Evolutionary conservation across 1,140 invertebrate species (phyloP).

Genomic region (Cylas formicarius): DNA sequence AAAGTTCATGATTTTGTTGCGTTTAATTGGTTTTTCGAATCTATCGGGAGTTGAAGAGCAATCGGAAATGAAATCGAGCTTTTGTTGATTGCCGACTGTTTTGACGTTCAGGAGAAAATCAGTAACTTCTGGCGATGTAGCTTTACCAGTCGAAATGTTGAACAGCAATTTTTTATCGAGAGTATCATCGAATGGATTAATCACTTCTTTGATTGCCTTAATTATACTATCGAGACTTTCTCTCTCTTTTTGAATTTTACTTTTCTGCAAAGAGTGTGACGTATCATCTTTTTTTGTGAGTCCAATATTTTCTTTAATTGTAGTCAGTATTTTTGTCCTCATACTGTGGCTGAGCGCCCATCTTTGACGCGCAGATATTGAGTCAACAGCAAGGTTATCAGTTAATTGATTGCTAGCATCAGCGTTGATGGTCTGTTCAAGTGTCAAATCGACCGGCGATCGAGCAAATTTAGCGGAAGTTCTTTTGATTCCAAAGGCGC

Average conservation of each 20-base stretch:
- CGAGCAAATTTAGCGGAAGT: slow-evolving; percentile 11
- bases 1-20: slow-evolving; percentile 24
- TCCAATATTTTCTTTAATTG: slow-evolving; percentile 15
- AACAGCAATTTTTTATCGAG: slow-evolving; percentile 29
- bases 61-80: slow-evolving; percentile 25
- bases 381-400: slow-evolving; percentile 28
- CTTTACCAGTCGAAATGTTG: slow-evolving; percentile 33
- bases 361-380: slow-evolving; percentile 32
- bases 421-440: slow-evolving; percentile 28
- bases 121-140: slow-evolving; percentile 25
- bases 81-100: slow-evolving; percentile 27
- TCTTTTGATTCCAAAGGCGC: slow-evolving; percentile 22
- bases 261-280: slow-evolving; percentile 28
- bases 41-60: slow-evolving; percentile 18
- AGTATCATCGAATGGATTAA: slow-evolving; percentile 29
- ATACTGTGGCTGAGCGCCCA: slow-evolving; percentile 33
- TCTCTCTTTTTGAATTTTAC: slow-evolving; percentile 28
- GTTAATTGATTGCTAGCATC: slow-evolving; percentile 31
- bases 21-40: slow-evolving; percentile 28
- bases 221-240: slow-evolving; percentile 23
- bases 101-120: slow-evolving; percentile 29
- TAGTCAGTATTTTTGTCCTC: slow-evolving; percentile 29
- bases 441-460: slow-evolving; percentile 24
- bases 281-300: slow-evolving; percentile 25
- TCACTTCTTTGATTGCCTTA: slow-evolving; percentile 21